These are phyloP conservation scores for Caradrina kadenii DNA, from an alignment of 2,888 invertebrate genomes.

Conservation along the genomic window DNA sequence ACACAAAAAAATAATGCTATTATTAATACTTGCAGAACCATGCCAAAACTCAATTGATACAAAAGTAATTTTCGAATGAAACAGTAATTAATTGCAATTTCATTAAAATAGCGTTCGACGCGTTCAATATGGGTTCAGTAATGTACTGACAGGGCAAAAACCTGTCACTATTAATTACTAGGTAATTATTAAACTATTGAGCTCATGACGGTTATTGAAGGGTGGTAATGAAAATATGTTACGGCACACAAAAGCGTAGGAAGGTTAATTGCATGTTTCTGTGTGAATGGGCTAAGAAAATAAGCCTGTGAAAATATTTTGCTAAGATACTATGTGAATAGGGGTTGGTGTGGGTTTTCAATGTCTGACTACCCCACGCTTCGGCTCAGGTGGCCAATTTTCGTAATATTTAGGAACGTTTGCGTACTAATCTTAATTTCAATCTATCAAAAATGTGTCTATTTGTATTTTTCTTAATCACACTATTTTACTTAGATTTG, in stretches of 20 bases:
- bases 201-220: slow-evolving; percentile 34
- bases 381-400: too few relatives aligned
- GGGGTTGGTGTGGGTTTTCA: not conserved
- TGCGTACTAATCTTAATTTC: too few relatives aligned
- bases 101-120: slow-evolving; percentile 32
- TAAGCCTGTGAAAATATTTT: slow-evolving; percentile 19
- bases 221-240: slow-evolving; percentile 38
- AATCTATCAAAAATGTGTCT: too few relatives aligned
- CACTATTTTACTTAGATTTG: too few relatives aligned
- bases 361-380: not conserved
- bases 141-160: slow-evolving; percentile 25
- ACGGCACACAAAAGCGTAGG: slow-evolving; percentile 11
- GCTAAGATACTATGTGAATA: slow-evolving; percentile 4
- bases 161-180: slow-evolving; percentile 41
- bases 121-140: slow-evolving; percentile 15
- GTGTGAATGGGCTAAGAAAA: slow-evolving; percentile 20
- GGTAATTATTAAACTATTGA: slow-evolving; percentile 46
- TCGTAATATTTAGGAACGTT: too few relatives aligned
- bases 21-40: too few relatives aligned
- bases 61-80: slow-evolving; percentile 8
- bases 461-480: too few relatives aligned
- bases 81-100: slow-evolving; percentile 26
- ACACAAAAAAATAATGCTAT: not conserved
- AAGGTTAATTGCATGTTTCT: slow-evolving; percentile 48
- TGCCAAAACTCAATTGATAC: not conserved